These are phyloP conservation scores for Prunella himalayana DNA, from an alignment of 2,113 vertebrate genomes.

Conservation along the genomic window DNA sequence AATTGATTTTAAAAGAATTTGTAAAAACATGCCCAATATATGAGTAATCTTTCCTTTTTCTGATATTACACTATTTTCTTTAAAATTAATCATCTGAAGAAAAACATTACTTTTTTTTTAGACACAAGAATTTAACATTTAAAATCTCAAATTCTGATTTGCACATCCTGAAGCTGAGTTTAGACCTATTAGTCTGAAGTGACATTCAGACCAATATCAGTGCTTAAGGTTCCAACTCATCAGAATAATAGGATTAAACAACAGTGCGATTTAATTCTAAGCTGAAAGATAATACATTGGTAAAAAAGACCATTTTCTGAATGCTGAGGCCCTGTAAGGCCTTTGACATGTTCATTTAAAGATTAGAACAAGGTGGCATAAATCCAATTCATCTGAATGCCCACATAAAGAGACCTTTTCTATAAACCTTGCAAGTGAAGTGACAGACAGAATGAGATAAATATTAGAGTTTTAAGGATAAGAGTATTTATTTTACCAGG, in stretches of 20 bases:
- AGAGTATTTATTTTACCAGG: conserved; percentile 53
- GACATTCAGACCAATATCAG: background rate
- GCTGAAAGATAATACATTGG: conserved; percentile 30
- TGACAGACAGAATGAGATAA: conserved; percentile 66
- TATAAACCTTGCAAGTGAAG: conserved; percentile 46
- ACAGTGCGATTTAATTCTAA: conserved; percentile 59
- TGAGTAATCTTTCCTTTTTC: background rate
- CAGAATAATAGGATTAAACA: conserved; percentile 29
- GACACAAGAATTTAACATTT: background rate
- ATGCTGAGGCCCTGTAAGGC: conserved; percentile 55
- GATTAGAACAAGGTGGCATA: conserved; percentile 55
- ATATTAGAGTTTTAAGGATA: conserved; percentile 62
- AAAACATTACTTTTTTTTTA: background rate
- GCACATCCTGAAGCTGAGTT: conserved; percentile 2
- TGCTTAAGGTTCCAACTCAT: background rate
- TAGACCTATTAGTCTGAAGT: background rate
- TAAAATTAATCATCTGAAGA: background rate
- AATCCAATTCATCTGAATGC: conserved; percentile 62
- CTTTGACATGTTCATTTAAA: conserved; percentile 67
- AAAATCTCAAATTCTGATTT: background rate
- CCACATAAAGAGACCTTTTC: conserved; percentile 53
- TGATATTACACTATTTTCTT: background rate
- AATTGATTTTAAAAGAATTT: conserved; percentile 20
- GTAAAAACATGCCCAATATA: background rate
- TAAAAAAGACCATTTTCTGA: conserved; percentile 56